Evolutionary conservation across 1,140 invertebrate genomes (phyloP).

Genomic region (Palaemon carinicauda): DNA sequence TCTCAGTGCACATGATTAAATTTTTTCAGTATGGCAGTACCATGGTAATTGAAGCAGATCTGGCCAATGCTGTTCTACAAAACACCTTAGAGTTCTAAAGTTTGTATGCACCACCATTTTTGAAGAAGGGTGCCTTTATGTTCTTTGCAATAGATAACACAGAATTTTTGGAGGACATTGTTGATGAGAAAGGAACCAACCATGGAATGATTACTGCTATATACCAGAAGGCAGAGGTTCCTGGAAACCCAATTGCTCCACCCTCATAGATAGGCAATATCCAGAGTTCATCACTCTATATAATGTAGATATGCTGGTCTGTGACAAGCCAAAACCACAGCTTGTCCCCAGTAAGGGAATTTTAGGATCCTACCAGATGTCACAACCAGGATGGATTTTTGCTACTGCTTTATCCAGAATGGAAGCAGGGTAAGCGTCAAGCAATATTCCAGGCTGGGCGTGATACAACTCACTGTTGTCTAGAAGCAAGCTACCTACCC

Average conservation of each 20-base stretch:
- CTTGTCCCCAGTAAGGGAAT: slow-evolving; percentile 17
- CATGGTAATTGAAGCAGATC: slow-evolving; percentile 48
- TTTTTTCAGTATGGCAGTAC: slow-evolving; percentile 24
- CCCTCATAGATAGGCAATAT: background rate
- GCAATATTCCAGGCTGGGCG: slow-evolving; percentile 49
- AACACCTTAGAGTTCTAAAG: slow-evolving; percentile 43
- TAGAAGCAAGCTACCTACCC: slow-evolving; percentile 15
- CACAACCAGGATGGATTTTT: no score
- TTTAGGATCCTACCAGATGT: no score
- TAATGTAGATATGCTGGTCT: slow-evolving; percentile 1
- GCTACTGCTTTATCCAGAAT: no score
- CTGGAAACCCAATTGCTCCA: slow-evolving; percentile 21
- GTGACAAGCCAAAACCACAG: slow-evolving; percentile 30
- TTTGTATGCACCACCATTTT: slow-evolving; percentile 56
- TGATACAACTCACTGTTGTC: slow-evolving; percentile 49
- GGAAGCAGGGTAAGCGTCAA: no score
- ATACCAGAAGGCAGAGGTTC: slow-evolving; percentile 33
- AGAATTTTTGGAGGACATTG: slow-evolving; percentile 58
- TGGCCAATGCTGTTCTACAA: slow-evolving; percentile 56
- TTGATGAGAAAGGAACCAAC: slow-evolving; percentile 36
- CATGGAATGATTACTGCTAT: slow-evolving; percentile 51
- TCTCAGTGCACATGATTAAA: no score
- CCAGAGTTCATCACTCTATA: slow-evolving; percentile 9
- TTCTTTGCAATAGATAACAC: slow-evolving; percentile 57
- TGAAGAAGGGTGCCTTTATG: no score